Evolutionary conservation across 2,797 vertebrate species (phyloP).

Genomic region (Gymnoscopelus braueri): DNA sequence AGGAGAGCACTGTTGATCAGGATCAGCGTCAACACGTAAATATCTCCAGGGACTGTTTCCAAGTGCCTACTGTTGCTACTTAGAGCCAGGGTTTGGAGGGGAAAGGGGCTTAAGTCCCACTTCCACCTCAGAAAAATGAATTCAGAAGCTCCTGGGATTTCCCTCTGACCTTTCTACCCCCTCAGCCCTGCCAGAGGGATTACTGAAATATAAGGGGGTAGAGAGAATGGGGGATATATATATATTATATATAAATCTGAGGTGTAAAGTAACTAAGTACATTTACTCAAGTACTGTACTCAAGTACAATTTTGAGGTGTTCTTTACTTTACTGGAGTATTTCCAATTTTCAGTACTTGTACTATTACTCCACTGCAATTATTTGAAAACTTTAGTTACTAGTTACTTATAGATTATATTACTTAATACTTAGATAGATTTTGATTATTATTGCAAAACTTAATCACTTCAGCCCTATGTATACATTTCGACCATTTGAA

Average conservation of each 20-base stretch:
- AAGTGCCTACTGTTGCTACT: constrained; percentile 61
- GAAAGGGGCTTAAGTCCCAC: constrained; percentile 68
- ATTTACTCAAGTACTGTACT: too few species aligned
- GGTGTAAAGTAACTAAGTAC: neutral
- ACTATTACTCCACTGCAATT: too few species aligned
- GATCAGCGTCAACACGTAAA: constrained; percentile 68
- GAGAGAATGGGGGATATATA: neutral
- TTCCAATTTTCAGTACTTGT: too few species aligned
- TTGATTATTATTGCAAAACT: too few species aligned
- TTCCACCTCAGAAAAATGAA: constrained; percentile 79
- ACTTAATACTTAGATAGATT: too few species aligned
- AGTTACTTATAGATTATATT: neutral
- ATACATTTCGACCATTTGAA: too few species aligned
- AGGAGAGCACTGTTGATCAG: constrained; percentile 60
- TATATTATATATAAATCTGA: constrained; percentile 1
- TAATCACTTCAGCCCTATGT: too few species aligned
- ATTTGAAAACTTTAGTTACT: too few species aligned
- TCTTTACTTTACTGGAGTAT: too few species aligned
- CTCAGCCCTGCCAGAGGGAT: constrained; percentile 58
- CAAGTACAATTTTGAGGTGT: too few species aligned
- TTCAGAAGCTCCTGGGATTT: constrained; percentile 77
- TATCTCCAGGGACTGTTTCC: constrained; percentile 68
- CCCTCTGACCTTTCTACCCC: constrained; percentile 53
- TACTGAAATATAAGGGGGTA: constrained; percentile 51
- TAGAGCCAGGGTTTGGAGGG: constrained; percentile 75